phyloP scores from a whole-genome alignment of 2,797 vertebrate species.

The Catostomus latipinnis region DNA sequence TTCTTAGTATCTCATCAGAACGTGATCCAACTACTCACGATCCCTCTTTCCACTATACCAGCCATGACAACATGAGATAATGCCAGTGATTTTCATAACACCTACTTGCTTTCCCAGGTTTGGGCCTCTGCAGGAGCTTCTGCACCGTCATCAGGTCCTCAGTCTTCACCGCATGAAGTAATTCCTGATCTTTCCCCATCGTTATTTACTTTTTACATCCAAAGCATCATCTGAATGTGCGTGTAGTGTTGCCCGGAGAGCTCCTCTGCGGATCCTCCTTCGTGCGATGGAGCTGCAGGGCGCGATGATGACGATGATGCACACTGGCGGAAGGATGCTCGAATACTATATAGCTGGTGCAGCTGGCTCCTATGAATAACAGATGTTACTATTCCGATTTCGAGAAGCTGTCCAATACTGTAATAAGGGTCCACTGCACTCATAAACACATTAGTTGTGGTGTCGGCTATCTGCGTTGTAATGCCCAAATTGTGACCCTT shows the following conservation, averaged over 20 bases:
- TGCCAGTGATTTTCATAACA: constrained; percentile 7
- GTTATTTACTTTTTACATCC: constrained; percentile 75
- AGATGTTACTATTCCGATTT: constrained; percentile 47
- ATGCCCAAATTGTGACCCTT: constrained; percentile 12
- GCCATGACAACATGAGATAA: constrained; percentile 22
- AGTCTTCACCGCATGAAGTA: constrained; percentile 97
- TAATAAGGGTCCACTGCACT: background rate
- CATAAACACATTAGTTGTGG: background rate
- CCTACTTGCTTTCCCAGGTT: constrained; percentile 94
- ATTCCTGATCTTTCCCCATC: constrained; percentile 99
- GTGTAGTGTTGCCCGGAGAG: constrained; percentile 50
- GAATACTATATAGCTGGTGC: constrained; percentile 48
- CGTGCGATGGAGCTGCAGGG: constrained; percentile 56
- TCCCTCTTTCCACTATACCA: constrained; percentile 9
- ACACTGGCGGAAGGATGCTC: constrained; percentile 54
- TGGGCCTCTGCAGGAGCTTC: constrained; percentile 97
- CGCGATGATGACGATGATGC: constrained; percentile 53
- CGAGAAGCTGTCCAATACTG: background rate
- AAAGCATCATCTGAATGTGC: constrained; percentile 73
- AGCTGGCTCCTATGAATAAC: constrained; percentile 39
- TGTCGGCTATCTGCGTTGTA: background rate
- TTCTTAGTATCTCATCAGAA: background rate
- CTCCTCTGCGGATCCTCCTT: constrained; percentile 70
- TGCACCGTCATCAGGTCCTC: constrained; percentile 95
- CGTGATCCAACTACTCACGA: constrained; percentile 4